A percentile compares a stretch with the other conserved stretches of the same genome.
Evolutionary conservation across 2,113 vertebrate genomes (phyloP).

Genomic region (Progne subis): DNA sequence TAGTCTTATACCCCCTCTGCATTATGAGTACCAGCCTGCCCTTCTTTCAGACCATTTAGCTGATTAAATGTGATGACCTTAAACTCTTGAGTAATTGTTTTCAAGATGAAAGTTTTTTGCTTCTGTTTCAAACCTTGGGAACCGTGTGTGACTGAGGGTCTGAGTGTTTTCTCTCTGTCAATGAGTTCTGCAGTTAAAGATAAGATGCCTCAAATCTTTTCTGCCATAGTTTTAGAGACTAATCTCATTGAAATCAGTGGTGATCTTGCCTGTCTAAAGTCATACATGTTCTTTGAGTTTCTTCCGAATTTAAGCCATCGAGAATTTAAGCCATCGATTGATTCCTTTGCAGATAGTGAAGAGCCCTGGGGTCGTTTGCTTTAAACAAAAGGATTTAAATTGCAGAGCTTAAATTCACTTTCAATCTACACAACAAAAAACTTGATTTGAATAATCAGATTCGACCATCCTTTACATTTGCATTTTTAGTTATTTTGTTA

Average conservation of each 20-base stretch:
- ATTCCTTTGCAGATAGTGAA: background rate
- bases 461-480: background rate
- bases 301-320: background rate
- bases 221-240: background rate
- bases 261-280: background rate
- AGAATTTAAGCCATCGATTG: background rate
- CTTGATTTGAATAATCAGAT: conserved; percentile 26
- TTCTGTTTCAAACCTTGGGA: background rate
- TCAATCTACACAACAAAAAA: background rate
- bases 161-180: background rate
- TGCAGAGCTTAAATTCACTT: background rate
- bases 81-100: background rate
- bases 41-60: background rate
- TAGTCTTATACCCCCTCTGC: background rate
- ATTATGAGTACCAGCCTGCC: background rate
- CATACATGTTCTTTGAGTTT: background rate
- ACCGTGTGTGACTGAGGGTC: background rate
- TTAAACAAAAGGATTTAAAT: background rate
- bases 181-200: background rate
- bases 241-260: background rate
- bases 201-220: background rate
- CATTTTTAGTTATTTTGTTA: conserved; percentile 25
- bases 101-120: background rate
- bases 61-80: background rate
- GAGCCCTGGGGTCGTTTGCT: background rate